Evolutionary conservation across 2,113 vertebrate species (phyloP).

Genomic region (Lasiurus borealis): DNA sequence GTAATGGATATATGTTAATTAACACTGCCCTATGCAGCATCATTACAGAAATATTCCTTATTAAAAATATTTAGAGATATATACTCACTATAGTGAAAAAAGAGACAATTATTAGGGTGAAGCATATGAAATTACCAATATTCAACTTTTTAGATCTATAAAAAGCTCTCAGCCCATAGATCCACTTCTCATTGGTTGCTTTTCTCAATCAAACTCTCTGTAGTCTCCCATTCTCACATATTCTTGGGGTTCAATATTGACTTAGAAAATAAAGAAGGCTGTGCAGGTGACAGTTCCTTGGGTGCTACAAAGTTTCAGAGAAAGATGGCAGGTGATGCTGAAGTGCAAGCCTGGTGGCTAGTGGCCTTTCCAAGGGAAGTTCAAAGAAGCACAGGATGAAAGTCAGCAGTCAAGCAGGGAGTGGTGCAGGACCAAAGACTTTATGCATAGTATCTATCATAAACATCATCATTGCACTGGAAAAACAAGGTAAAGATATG

Average conservation of each 20-base stretch:
- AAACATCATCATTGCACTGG: not conserved
- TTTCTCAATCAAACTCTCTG: not conserved
- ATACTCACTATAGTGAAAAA: not conserved
- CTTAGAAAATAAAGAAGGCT: not conserved
- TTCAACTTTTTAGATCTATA: not conserved
- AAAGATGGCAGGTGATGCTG: not conserved
- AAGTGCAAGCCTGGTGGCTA: not conserved
- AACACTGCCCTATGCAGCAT: not conserved
- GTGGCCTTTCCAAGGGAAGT: not conserved
- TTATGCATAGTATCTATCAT: not conserved
- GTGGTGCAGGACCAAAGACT: not conserved
- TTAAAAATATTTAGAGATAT: not conserved
- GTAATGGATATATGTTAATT: rapidly evolving
- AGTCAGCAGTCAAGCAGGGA: not conserved
- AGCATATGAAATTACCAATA: not conserved
- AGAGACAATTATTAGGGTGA: not conserved
- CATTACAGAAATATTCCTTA: not conserved
- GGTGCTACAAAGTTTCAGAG: not conserved
- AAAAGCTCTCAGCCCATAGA: not conserved
- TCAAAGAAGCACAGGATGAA: not conserved
- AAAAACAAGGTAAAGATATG: not conserved
- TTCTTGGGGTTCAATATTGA: not conserved
- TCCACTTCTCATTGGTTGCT: not conserved
- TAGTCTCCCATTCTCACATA: not conserved
- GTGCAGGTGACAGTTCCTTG: not conserved